Base-by-base conservation (phyloP, 2,113 vertebrate species). In the Poeciliopsis prolifica region DNA sequence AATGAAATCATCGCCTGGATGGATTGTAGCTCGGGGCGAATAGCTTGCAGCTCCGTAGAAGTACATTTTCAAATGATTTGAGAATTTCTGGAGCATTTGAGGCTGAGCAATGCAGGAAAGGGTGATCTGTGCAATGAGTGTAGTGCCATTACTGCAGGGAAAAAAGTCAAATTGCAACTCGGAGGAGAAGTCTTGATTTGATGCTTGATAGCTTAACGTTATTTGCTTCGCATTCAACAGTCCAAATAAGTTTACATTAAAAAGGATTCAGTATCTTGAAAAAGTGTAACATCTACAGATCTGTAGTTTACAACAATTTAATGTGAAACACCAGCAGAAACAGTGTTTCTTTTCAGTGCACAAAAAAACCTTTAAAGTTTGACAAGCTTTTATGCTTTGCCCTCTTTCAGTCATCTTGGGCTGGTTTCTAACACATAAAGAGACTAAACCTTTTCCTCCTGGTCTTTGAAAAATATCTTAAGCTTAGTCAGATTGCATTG, bases 31-130 rank as follows among this genome's bases (percentile, higher is more conserved):
- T 79, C 2, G n/a, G 68, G 84, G 84, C 37, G 1, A 29, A 51
- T 28, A 9, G 82, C 75, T 80, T 6, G 3, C 30, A 82, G 83
- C 48, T 1, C 68, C 29, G 75, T 68, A 78, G 72, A 87, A 88
- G 77, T 74, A 70, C 65, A 84, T 83, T 90, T 88, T 79, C 81
- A 87, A 74, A 70, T 76, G 81, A 87, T 81, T 87, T 84, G 64
- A 70, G 88, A 75, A 84, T 85, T 86, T 88, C 66, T 42, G 69
- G 66, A 74, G 74, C 72, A 78, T 87, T 74, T 80, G 65, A 80
- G 81, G 74, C 65, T 71, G 74, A 81, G 66, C 77, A 79, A 79
- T 72, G 70, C 22, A 78, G 22, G 60, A 65, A 86, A 86, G 66
- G 79, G 67, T 85, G 74, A 85, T 87, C 69, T 87, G 75, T 81